phyloP scores from a whole-genome alignment of 2,113 vertebrate species.

The Columbina picui region DNA sequence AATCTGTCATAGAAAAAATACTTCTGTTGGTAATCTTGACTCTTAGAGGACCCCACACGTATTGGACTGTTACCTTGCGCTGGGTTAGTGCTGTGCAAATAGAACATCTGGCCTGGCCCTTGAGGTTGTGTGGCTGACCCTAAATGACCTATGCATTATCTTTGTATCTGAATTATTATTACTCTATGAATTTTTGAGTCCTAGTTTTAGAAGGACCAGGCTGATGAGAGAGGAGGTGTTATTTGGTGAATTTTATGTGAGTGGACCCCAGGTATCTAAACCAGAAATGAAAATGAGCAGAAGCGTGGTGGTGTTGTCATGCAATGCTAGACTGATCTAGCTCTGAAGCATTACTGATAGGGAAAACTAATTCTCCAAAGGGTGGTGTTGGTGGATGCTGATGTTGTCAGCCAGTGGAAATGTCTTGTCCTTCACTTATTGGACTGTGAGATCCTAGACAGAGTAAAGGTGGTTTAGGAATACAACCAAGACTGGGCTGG shows the following conservation, averaged over 20 bases:
- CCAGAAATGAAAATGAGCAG: background rate
- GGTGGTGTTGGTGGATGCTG: background rate
- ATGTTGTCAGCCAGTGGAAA: background rate
- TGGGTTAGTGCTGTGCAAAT: background rate
- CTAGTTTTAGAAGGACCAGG: background rate
- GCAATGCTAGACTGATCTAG: background rate
- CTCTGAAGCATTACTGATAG: background rate
- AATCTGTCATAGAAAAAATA: constrained; percentile 20
- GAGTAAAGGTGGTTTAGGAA: background rate
- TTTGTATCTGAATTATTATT: background rate
- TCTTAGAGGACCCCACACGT: background rate
- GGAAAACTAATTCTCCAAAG: background rate
- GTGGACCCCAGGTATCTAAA: background rate
- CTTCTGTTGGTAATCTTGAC: background rate
- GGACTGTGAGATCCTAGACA: background rate
- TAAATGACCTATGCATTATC: background rate
- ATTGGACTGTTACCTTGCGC: background rate
- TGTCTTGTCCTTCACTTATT: background rate
- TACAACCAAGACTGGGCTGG: background rate
- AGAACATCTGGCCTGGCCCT: background rate
- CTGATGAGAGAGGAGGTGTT: background rate
- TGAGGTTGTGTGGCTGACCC: background rate
- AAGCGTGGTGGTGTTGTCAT: background rate
- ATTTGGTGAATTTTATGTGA: background rate
- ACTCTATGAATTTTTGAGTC: background rate